Evolutionary conservation across 2,888 invertebrate species (phyloP), one percentile per base, ranked within the genome.

Genomic region (Argyresthia goedartella): DNA sequence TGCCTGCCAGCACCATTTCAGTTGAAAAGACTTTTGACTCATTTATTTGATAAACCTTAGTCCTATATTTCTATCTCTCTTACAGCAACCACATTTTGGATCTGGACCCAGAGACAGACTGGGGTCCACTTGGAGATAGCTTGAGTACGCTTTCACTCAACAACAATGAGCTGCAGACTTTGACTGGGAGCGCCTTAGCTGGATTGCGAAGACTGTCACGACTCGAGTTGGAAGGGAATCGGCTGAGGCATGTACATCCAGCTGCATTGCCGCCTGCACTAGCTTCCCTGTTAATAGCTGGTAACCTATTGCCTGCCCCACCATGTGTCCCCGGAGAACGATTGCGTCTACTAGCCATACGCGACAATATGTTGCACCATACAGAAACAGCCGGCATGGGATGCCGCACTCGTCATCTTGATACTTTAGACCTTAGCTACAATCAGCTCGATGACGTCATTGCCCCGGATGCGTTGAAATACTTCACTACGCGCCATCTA

Each of bases 341-440:
- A 46, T 77, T 93, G 51, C 88, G 89, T 8, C 90, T 90, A 87
- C 72, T 93, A 2, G 91, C 91, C 66, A 75, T 93, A 25, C 81
- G 92, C 8, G 68, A 71, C 55, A 81, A 81, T 58, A 59, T 66
- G 45, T 61, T 80, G 52, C 65, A 61, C 1, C 51, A 74, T 59
- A 54, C 59, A 25, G 53, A 49, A 50, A 45, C 53, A n/a, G 48
- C 54, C 50, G 65, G 69, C 57, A 55, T 57, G 46, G 58, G 67
- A 10, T 70, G 76, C 52, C 76, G 60, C 48, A 73, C 71, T 74
- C 51, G 87, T 88, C 60, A 89, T 60, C 67, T 95, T 47, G 94
- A 95, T 61, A 92, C 92, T 57, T 84, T 95, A 14, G 95, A 95
- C 70, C 76, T 95, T 52, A 92, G 93, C 13, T 92, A 92, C 69